A percentile compares a stretch with the other conserved stretches of the same genome.
Evolutionary conservation across 1,140 invertebrate genomes (phyloP).

Genomic region (Microplitis demolitor): DNA sequence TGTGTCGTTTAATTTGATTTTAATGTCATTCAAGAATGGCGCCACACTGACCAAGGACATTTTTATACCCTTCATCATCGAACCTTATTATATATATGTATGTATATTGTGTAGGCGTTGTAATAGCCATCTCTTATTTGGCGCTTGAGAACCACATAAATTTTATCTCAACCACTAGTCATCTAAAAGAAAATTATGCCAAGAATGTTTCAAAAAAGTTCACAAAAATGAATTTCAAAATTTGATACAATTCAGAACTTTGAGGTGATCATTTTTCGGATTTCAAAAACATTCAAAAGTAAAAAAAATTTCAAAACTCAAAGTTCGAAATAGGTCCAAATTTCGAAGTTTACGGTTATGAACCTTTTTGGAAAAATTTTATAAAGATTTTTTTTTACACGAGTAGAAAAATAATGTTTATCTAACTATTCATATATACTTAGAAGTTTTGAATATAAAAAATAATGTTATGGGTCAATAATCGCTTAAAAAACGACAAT

Average conservation of each 20-base stretch:
- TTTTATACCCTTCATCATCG: background rate
- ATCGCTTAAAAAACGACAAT: background rate
- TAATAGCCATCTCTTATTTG: background rate
- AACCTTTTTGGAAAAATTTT: too few species aligned
- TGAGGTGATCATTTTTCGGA: too few species aligned
- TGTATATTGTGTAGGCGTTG: background rate
- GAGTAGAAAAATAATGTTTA: background rate
- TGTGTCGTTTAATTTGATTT: background rate
- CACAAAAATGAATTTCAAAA: too few species aligned
- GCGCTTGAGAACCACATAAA: background rate
- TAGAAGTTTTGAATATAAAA: too few species aligned
- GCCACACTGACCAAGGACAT: conserved; percentile 1
- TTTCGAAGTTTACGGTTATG: too few species aligned
- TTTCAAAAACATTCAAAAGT: too few species aligned
- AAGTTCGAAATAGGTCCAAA: background rate
- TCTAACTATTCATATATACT: background rate
- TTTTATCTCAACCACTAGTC: too few species aligned
- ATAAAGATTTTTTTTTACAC: background rate
- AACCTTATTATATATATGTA: background rate
- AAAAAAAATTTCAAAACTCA: background rate
- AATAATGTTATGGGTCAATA: too few species aligned
- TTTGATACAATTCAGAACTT: too few species aligned
- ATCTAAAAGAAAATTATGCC: too few species aligned
- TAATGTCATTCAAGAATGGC: conserved; percentile 1
- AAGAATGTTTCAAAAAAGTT: too few species aligned